These are phyloP conservation scores for Hemiprocne comata DNA, from an alignment of 2,113 vertebrate species.

Conservation along the genomic window DNA sequence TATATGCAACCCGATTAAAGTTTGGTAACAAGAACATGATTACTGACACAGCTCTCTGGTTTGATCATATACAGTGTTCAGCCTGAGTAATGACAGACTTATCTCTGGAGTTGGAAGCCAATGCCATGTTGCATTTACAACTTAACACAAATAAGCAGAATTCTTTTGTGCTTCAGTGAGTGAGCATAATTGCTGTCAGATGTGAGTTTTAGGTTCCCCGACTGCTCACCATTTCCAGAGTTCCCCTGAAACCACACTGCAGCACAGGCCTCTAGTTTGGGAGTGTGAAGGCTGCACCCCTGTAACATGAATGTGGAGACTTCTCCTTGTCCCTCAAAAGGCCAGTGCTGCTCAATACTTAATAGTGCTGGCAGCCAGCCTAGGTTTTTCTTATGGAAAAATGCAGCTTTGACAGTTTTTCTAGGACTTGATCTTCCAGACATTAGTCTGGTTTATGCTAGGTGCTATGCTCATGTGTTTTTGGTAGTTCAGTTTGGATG, in stretches of 20 bases:
- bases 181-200: constrained; percentile 45
- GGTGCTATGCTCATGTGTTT: background rate
- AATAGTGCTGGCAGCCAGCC: background rate
- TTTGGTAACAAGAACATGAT: background rate
- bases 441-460: background rate
- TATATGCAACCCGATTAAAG: background rate
- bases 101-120: constrained; percentile 8
- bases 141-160: constrained; percentile 11
- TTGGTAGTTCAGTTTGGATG: background rate
- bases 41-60: background rate
- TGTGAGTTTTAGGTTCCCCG: constrained; percentile 18
- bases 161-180: constrained; percentile 28
- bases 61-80: background rate
- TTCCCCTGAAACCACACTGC: background rate
- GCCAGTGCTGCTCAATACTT: background rate
- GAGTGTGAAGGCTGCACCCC: background rate
- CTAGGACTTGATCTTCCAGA: background rate
- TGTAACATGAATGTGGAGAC: background rate
- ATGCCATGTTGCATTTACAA: constrained; percentile 11
- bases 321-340: background rate
- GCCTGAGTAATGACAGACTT: constrained; percentile 1
- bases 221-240: background rate
- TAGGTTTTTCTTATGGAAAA: background rate
- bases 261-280: background rate
- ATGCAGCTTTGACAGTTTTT: background rate